phyloP scores from a whole-genome alignment of 2,797 vertebrate genomes.

The Apodemus agrarius region DNA sequence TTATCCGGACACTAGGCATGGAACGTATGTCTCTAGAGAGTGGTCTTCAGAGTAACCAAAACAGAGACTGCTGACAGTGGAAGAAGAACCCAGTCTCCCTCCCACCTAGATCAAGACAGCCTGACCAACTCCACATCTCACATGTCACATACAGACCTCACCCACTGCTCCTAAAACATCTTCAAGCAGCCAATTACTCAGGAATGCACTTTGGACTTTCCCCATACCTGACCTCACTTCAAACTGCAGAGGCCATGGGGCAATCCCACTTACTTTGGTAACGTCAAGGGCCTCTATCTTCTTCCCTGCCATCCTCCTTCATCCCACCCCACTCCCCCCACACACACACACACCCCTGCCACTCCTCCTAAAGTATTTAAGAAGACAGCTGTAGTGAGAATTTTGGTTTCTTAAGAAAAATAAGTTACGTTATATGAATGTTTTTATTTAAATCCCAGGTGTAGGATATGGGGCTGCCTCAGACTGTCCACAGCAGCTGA shows the following conservation, averaged over 20 bases:
- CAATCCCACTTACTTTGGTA: not conserved
- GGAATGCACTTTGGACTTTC: not conserved
- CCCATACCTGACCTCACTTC: not conserved
- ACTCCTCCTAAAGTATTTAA: not conserved
- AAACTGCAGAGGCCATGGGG: not conserved
- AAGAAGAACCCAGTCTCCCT: not conserved
- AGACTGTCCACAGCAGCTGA: not conserved
- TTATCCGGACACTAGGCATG: not conserved
- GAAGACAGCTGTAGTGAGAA: not conserved
- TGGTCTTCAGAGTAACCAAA: not conserved
- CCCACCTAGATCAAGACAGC: not conserved
- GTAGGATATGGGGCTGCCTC: not conserved
- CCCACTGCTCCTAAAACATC: not conserved
- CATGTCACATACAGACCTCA: not conserved
- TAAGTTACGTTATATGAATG: not conserved
- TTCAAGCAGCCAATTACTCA: not conserved
- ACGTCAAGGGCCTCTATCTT: not conserved
- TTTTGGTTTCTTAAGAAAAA: not conserved
- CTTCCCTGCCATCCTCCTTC: not conserved
- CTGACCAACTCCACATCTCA: not conserved
- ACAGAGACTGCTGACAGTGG: not conserved
- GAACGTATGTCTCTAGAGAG: not conserved
- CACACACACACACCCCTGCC: no score
- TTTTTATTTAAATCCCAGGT: not conserved
- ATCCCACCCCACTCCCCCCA: not conserved